phyloP scores from a whole-genome alignment of 2,113 vertebrate genomes.

The Microcebus lehilahytsara region DNA sequence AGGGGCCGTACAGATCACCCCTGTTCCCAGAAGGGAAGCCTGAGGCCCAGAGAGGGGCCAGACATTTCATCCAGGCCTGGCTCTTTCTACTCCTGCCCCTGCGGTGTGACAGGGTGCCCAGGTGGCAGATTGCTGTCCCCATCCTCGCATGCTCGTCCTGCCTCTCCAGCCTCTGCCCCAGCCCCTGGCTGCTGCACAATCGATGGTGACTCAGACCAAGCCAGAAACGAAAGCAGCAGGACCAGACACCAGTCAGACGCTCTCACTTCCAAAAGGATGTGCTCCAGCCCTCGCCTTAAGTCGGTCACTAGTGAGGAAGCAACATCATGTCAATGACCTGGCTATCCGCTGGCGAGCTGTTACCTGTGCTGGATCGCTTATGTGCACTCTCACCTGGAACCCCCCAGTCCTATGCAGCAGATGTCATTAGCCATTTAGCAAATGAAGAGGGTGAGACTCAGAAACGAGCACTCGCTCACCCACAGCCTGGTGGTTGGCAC shows the following conservation, averaged over 20 bases:
- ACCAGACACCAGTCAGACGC: neutral
- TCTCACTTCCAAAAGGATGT: neutral
- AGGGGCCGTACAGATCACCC: rapidly evolving
- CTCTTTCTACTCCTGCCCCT: neutral
- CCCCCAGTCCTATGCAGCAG: neutral
- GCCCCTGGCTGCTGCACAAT: neutral
- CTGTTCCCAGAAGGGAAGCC: neutral
- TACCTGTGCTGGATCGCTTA: no score
- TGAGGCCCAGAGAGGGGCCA: no score
- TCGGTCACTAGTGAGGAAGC: neutral
- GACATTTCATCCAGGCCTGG: neutral
- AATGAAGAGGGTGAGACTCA: neutral
- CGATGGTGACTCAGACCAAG: neutral
- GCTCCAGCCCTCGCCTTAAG: neutral
- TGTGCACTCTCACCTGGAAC: neutral
- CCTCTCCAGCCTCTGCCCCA: neutral
- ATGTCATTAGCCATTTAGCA: neutral
- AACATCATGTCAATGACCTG: rapidly evolving
- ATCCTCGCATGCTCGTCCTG: neutral
- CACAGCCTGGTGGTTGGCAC: neutral
- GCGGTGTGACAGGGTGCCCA: neutral
- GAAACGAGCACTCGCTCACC: rapidly evolving
- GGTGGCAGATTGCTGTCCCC: neutral
- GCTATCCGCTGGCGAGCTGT: neutral
- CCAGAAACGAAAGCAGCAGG: neutral